Evolutionary conservation across 2,888 invertebrate genomes (phyloP).

Genomic region (Zhuqinia jingwanae): DNA sequence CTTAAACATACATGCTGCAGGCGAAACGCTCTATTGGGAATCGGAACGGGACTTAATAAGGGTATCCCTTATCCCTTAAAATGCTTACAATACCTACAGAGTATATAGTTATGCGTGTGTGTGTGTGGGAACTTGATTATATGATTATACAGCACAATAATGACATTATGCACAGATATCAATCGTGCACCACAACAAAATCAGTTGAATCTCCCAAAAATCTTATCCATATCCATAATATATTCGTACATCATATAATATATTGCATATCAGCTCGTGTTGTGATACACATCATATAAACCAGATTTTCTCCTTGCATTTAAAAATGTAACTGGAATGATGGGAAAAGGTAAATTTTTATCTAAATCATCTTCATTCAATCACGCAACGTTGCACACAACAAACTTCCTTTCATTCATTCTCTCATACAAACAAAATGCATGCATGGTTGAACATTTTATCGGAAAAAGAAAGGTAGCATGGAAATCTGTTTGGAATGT

Average conservation of each 20-base stretch:
- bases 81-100: neutral
- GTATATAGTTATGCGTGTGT: too few relatives aligned
- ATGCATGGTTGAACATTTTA: constrained; percentile 30
- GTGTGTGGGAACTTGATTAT: constrained; percentile 48
- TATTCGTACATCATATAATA: too few relatives aligned
- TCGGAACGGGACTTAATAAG: neutral
- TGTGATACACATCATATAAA: neutral
- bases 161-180: constrained; percentile 11
- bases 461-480: neutral
- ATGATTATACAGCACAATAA: constrained; percentile 12
- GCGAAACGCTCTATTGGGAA: neutral
- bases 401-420: constrained; percentile 20
- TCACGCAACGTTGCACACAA: too few relatives aligned
- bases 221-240: too few relatives aligned
- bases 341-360: constrained; percentile 38
- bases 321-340: neutral
- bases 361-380: constrained; percentile 41
- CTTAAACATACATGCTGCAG: neutral
- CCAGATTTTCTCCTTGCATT: neutral
- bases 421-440: too few relatives aligned
- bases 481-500: neutral
- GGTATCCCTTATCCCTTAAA: neutral
- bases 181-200: neutral
- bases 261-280: neutral
- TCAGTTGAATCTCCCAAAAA: constrained; percentile 18